These are phyloP conservation scores for Holcopasites calliopsidis DNA, from an alignment of 1,140 invertebrate species.

Conservation along the genomic window DNA sequence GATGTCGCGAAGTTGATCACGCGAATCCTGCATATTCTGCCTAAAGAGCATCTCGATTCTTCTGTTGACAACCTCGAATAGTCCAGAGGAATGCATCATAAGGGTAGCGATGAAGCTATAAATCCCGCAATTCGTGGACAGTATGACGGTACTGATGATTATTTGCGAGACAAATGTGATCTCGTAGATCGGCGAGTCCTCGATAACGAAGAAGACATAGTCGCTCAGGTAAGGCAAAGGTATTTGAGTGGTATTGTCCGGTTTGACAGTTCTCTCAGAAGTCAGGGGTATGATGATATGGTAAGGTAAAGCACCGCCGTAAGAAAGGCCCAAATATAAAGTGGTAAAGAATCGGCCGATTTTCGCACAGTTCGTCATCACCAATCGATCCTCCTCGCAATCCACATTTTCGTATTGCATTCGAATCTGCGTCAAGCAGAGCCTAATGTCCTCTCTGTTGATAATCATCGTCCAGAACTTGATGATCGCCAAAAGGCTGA, in stretches of 20 bases:
- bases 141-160: slow-evolving; percentile 72
- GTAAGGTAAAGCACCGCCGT: slow-evolving; percentile 73
- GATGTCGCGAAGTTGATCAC: slow-evolving; percentile 37
- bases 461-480: slow-evolving; percentile 74
- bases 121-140: slow-evolving; percentile 73
- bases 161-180: slow-evolving; percentile 71
- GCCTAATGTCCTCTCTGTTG: slow-evolving; percentile 65
- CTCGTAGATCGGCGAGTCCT: slow-evolving; percentile 69
- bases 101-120: slow-evolving; percentile 71
- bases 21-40: background rate
- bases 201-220: slow-evolving; percentile 72
- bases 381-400: slow-evolving; percentile 61
- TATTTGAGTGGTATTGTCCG: slow-evolving; percentile 70
- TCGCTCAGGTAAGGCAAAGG: slow-evolving; percentile 73
- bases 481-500: slow-evolving; percentile 70
- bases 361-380: slow-evolving; percentile 71
- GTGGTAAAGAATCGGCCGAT: slow-evolving; percentile 70
- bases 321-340: slow-evolving; percentile 69
- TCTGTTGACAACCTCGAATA: slow-evolving; percentile 68
- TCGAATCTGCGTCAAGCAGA: slow-evolving; percentile 68
- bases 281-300: slow-evolving; percentile 72
- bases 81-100: slow-evolving; percentile 69
- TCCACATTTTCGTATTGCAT: slow-evolving; percentile 64
- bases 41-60: slow-evolving; percentile 57
- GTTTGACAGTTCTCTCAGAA: slow-evolving; percentile 64